A percentile compares a stretch with the other conserved stretches of the same genome.
Evolutionary conservation across 37 sponge, comb jelly and placozoan species (phyloP).

Genomic region (Beroe ovata): DNA sequence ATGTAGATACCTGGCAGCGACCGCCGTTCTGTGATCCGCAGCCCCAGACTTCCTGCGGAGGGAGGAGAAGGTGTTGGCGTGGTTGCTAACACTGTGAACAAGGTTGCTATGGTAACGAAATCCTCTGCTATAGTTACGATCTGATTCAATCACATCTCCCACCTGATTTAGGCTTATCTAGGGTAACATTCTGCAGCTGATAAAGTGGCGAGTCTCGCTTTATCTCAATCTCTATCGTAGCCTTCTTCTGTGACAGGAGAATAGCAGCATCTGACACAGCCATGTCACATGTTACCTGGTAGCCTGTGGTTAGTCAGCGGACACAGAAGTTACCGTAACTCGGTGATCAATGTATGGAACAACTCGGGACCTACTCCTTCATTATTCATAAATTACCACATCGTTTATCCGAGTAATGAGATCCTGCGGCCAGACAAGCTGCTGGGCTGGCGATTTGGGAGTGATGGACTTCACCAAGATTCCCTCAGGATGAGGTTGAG

Average conservation of each 20-base stretch:
- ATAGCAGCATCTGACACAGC: constrained; percentile 53
- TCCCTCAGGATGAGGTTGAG: constrained; percentile 40
- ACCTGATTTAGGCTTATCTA: constrained; percentile 62
- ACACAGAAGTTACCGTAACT: no score
- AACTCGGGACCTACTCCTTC: no score
- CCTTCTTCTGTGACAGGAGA: constrained; percentile 14
- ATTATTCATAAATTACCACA: neutral
- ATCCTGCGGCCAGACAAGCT: constrained; percentile 56
- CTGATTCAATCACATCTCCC: no score
- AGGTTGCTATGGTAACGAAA: neutral
- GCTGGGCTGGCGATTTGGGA: constrained; percentile 34
- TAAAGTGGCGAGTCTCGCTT: constrained; percentile 45
- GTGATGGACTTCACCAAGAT: constrained; percentile 43
- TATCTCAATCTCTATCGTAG: neutral
- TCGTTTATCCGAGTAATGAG: constrained; percentile 41
- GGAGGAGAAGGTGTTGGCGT: neutral
- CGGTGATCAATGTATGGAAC: no score
- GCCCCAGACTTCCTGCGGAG: constrained; percentile 54
- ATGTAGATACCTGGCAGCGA: constrained; percentile 66
- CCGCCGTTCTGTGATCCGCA: constrained; percentile 34
- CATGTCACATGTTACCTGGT: constrained; percentile 40
- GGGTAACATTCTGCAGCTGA: neutral
- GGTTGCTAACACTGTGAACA: neutral
- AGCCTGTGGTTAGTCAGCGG: no score
- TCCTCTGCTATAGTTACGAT: no score